Conservation (phyloP, 2,888 invertebrate genomes). For the Eretmocerus hayati region DNA sequence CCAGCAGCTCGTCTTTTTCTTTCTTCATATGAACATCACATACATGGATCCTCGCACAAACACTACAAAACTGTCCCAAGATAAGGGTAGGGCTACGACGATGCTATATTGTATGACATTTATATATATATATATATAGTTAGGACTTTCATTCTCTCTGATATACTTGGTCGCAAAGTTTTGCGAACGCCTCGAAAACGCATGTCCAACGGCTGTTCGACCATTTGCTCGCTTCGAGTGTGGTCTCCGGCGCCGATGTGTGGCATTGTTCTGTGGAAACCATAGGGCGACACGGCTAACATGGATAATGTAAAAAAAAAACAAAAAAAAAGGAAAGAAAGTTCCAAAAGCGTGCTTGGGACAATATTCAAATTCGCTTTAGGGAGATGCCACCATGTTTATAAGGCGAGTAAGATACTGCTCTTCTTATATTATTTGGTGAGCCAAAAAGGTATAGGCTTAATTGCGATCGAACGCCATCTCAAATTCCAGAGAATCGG, state of each 20-base stretch:
- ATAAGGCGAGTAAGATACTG: conserved; percentile 33
- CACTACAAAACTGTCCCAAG: too few species aligned
- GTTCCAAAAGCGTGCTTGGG: not conserved
- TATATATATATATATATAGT: too few species aligned
- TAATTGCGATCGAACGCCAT: conserved; percentile 48
- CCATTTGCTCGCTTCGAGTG: conserved; percentile 48
- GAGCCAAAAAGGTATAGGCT: conserved; percentile 29
- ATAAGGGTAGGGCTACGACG: too few species aligned
- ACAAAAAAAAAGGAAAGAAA: conserved; percentile 19
- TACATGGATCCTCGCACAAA: too few species aligned
- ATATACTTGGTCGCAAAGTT: too few species aligned
- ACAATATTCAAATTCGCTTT: too few species aligned
- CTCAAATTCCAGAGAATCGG: conserved; percentile 45
- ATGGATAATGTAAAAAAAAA: not conserved
- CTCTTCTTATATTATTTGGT: conserved; percentile 31
- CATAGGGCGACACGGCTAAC: not conserved
- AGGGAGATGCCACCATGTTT: too few species aligned
- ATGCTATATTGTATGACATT: too few species aligned
- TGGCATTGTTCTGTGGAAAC: conserved; percentile 43
- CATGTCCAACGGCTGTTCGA: conserved; percentile 47
- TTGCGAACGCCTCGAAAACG: too few species aligned
- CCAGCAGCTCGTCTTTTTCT: too few species aligned
- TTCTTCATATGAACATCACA: too few species aligned
- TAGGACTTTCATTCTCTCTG: too few species aligned
- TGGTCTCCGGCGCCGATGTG: conserved; percentile 43